A percentile compares a stretch with the other conserved stretches of the same genome.
Evolutionary conservation across 2,797 vertebrate genomes (phyloP).

Genomic region (Apodemus agrarius): DNA sequence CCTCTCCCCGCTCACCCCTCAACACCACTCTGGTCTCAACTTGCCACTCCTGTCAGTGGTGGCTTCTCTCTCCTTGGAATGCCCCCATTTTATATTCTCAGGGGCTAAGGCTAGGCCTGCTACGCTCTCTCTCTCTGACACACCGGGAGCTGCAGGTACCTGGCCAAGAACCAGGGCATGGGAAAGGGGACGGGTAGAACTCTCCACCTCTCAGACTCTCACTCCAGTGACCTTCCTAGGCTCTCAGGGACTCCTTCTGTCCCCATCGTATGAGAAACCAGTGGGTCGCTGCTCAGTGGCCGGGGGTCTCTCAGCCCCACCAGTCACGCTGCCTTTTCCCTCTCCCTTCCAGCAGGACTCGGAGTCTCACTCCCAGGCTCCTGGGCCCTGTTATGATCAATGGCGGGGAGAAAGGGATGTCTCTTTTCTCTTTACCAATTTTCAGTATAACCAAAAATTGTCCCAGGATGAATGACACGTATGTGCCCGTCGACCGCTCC

Average conservation of each 20-base stretch:
- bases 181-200: conserved; percentile 49
- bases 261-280: conserved; percentile 54
- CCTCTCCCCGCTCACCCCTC: conserved; percentile 17
- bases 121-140: conserved; percentile 61
- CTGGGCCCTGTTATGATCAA: conserved; percentile 50
- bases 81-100: conserved; percentile 77
- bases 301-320: conserved; percentile 53
- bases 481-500: conserved; percentile 13
- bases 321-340: conserved; percentile 77
- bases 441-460: conserved; percentile 82
- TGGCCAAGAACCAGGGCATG: conserved; percentile 69
- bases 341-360: conserved; percentile 48
- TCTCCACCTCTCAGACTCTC: conserved; percentile 62
- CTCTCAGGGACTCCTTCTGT: conserved; percentile 62
- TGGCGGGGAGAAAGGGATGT: conserved; percentile 59
- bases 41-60: conserved; percentile 48
- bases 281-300: conserved; percentile 67
- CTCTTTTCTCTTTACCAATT: conserved; percentile 73
- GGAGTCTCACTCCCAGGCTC: conserved; percentile 36
- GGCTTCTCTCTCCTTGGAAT: conserved; percentile 59
- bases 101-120: conserved; percentile 72
- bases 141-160: conserved; percentile 71
- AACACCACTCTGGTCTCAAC: conserved; percentile 55
- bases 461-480: conserved; percentile 56
- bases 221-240: conserved; percentile 73